Evolutionary conservation across 2,113 vertebrate genomes (phyloP).

Genomic region (Thomomys bottae): DNA sequence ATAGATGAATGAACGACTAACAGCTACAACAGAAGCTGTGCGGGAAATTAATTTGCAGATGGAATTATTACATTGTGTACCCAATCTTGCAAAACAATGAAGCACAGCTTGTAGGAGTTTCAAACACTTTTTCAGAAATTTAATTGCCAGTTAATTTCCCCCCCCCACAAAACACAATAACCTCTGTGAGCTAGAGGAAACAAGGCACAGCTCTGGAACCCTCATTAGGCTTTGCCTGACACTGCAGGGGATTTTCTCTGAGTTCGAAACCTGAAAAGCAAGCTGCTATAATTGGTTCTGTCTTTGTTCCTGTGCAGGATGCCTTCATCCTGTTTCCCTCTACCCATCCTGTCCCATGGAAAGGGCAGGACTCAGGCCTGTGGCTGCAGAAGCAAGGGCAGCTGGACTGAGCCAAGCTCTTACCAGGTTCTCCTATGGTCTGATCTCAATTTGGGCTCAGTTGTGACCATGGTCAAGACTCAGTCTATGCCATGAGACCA

Average conservation of each 20-base stretch:
- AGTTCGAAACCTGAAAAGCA: neutral
- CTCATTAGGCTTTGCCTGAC: conserved; percentile 53
- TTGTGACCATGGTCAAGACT: no score
- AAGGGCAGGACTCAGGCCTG: neutral
- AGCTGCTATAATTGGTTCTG: neutral
- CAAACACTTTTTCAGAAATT: conserved; percentile 61
- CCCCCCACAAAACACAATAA: conserved; percentile 57
- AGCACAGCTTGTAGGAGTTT: conserved; percentile 62
- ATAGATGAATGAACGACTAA: conserved; percentile 52
- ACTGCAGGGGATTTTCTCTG: neutral
- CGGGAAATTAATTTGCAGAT: conserved; percentile 74
- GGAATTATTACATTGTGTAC: conserved; percentile 64
- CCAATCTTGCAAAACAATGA: conserved; percentile 66
- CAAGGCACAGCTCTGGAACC: conserved; percentile 40
- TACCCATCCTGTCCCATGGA: neutral
- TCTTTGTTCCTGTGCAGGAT: neutral
- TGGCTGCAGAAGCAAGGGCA: neutral
- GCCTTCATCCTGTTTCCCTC: neutral
- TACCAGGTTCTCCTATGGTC: neutral
- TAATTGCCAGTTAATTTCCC: conserved; percentile 66
- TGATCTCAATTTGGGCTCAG: neutral
- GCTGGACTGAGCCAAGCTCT: neutral
- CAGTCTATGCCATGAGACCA: no score
- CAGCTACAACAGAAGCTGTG: conserved; percentile 52
- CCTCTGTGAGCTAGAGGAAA: conserved; percentile 30